phyloP scores from a whole-genome alignment of 2,797 vertebrate species.

The Aplochiton taeniatus region DNA sequence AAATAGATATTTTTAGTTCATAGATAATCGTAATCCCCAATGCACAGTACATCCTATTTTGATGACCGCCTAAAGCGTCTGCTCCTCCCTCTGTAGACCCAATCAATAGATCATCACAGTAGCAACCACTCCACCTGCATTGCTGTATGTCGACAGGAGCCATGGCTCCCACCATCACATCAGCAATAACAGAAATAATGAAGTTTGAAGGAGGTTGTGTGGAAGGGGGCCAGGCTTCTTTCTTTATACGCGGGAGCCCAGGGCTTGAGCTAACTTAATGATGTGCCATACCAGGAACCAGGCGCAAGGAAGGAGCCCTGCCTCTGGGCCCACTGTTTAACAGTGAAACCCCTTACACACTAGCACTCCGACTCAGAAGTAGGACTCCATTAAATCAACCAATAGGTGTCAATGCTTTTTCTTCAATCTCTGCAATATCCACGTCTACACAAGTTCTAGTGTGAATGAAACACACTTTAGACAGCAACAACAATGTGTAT shows the following conservation, averaged over 20 bases:
- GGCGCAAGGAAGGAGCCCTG: constrained; percentile 6
- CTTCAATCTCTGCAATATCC: constrained; percentile 44
- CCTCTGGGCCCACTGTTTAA: constrained; percentile 10
- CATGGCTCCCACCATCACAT: constrained; percentile 26
- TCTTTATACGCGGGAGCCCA: constrained; percentile 54
- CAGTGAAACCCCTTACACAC: not conserved
- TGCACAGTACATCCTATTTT: not conserved
- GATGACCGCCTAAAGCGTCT: not conserved
- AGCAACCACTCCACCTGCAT: constrained; percentile 1
- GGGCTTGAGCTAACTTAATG: constrained; percentile 55
- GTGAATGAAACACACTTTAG: not conserved
- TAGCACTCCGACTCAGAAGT: constrained; percentile 19
- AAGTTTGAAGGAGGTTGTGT: constrained; percentile 46
- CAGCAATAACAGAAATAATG: constrained; percentile 49
- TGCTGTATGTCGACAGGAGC: constrained; percentile 2
- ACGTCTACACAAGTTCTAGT: not conserved
- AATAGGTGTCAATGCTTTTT: constrained; percentile 67
- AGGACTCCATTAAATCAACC: constrained; percentile 58
- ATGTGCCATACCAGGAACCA: constrained; percentile 43
- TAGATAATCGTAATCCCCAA: not conserved
- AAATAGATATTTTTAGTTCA: not conserved
- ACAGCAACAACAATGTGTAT: not conserved
- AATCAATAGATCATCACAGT: constrained; percentile 15
- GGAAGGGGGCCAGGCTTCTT: constrained; percentile 62
- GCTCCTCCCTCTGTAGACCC: not conserved